phyloP scores from a whole-genome alignment of 1,140 invertebrate genomes.

The Drosophila littoralis region DNA sequence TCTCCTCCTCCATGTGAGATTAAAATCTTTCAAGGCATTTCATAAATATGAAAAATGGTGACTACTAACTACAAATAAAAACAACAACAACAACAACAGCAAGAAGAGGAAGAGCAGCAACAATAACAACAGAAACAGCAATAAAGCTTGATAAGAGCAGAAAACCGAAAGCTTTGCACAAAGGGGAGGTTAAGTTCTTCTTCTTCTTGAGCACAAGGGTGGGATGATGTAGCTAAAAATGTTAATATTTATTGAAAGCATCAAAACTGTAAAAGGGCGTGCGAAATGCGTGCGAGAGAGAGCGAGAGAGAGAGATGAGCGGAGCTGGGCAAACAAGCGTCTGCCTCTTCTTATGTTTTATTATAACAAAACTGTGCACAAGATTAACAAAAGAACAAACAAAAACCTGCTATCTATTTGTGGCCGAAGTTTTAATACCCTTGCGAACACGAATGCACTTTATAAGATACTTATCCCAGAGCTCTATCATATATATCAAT shows the following conservation, averaged over 20 bases:
- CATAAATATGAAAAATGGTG: slow-evolving; percentile 60
- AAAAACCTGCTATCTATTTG: neutral
- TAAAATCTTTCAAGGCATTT: slow-evolving; percentile 65
- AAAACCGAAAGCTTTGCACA: neutral
- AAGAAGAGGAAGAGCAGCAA: slow-evolving; percentile 23
- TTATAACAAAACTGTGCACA: slow-evolving; percentile 6
- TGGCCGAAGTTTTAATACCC: neutral
- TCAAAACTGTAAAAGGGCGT: slow-evolving; percentile 35
- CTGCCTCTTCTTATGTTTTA: slow-evolving; percentile 5
- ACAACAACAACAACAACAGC: slow-evolving; percentile 23
- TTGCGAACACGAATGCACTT: neutral
- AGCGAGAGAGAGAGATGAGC: neutral
- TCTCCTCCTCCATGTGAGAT: slow-evolving; percentile 38
- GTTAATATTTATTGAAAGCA: slow-evolving; percentile 63
- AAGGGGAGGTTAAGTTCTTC: slow-evolving; percentile 9
- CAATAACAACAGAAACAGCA: slow-evolving; percentile 29
- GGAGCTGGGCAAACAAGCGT: neutral
- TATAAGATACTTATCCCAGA: too few species aligned
- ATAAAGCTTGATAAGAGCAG: slow-evolving; percentile 35
- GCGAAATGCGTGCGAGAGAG: neutral
- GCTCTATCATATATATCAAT: too few species aligned
- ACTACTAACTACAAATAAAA: slow-evolving; percentile 51
- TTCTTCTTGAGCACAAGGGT: neutral
- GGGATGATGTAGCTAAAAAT: slow-evolving; percentile 36
- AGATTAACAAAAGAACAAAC: slow-evolving; percentile 2